A percentile compares a stretch with the other conserved stretches of the same genome.
Evolutionary conservation across 2,888 invertebrate species (phyloP).

Genomic region (Gibbula magus): DNA sequence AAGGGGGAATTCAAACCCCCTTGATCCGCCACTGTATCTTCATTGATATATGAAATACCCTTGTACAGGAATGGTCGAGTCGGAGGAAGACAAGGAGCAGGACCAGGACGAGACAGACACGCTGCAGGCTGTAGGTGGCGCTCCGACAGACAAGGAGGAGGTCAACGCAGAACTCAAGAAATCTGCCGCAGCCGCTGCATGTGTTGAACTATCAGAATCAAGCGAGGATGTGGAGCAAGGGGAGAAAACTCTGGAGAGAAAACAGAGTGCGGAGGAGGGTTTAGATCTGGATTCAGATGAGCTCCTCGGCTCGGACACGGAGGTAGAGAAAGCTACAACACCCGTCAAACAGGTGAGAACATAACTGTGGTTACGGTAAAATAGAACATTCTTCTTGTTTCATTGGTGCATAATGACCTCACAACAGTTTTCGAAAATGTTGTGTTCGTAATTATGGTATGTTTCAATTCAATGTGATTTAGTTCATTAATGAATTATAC

Average conservation of each 20-base stretch:
- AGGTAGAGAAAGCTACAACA: slow-evolving; percentile 12
- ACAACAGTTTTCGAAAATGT: no score
- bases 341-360: neutral
- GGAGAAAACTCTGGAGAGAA: slow-evolving; percentile 28
- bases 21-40: no score
- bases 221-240: slow-evolving; percentile 35
- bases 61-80: slow-evolving; percentile 25
- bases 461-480: no score
- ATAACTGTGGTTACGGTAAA: neutral
- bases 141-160: slow-evolving; percentile 33
- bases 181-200: neutral
- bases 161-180: neutral
- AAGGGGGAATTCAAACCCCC: no score
- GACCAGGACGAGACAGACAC: slow-evolving; percentile 27
- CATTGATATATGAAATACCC: neutral
- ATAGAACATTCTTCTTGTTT: no score
- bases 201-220: neutral
- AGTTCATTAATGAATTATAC: no score
- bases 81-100: slow-evolving; percentile 33
- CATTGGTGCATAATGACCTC: no score
- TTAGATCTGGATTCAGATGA: neutral
- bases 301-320: neutral
- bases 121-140: slow-evolving; percentile 34
- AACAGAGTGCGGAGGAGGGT: neutral
- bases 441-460: no score